phyloP scores from a whole-genome alignment of 2,797 vertebrate species.

The Trachops cirrhosus region DNA sequence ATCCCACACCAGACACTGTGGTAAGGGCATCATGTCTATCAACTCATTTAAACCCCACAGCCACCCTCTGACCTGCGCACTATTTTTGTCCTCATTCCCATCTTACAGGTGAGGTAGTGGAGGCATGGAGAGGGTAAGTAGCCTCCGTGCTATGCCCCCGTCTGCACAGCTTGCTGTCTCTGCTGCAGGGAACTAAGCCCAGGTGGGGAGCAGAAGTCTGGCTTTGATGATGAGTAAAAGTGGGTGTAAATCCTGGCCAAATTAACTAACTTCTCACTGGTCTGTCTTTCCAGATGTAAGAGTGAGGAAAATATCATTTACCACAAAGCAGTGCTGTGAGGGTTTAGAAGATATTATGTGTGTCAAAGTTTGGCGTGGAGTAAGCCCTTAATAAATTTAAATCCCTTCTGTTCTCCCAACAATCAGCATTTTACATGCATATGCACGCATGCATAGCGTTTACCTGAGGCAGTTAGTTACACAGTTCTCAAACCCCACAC shows the following conservation, averaged over 20 bases:
- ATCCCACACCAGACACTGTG: neutral
- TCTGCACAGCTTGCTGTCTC: neutral
- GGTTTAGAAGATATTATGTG: neutral
- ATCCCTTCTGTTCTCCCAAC: neutral
- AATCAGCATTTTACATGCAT: neutral
- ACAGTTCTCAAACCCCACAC: neutral
- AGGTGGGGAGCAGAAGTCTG: neutral
- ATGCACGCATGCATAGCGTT: neutral
- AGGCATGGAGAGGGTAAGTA: neutral
- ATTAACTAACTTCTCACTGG: constrained; percentile 2
- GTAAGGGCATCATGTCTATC: neutral
- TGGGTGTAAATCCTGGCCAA: neutral
- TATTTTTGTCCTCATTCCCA: neutral
- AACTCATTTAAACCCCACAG: neutral
- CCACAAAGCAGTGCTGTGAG: neutral
- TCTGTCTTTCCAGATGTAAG: neutral
- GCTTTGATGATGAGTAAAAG: neutral
- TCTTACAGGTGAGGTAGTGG: neutral
- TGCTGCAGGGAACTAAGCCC: neutral
- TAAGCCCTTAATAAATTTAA: neutral
- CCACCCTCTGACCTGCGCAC: neutral
- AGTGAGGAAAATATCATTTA: neutral
- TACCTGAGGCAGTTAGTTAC: neutral
- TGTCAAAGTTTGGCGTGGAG: neutral
- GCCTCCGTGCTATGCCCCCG: neutral